Conservation (phyloP, 2,113 vertebrate genomes). For the Colistium nudipinnis region DNA sequence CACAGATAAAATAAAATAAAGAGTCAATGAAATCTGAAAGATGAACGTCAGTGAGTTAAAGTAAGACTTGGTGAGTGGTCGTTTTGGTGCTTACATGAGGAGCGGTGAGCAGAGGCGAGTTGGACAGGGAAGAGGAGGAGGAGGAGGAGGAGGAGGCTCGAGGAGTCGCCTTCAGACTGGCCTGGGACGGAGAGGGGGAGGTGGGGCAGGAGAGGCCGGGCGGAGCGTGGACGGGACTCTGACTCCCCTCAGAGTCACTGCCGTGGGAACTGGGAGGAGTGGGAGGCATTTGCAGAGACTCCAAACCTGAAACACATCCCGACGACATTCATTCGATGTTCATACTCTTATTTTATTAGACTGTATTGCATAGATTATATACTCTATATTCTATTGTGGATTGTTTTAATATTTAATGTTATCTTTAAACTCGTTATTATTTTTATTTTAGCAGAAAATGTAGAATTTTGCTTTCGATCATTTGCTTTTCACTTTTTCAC, state of each 20-base stretch:
- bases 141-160: slow-evolving; percentile 88
- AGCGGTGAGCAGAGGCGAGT: slow-evolving; percentile 95
- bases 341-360: too few species aligned
- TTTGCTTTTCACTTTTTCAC: too few species aligned
- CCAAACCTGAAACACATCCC: slow-evolving; percentile 76
- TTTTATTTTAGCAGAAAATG: too few species aligned
- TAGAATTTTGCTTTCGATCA: too few species aligned
- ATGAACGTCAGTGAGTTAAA: too few species aligned
- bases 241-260: slow-evolving; percentile 95
- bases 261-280: slow-evolving; percentile 97
- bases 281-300: slow-evolving; percentile 92
- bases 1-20: not conserved
- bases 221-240: slow-evolving; percentile 89
- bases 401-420: too few species aligned
- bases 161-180: slow-evolving; percentile 79
- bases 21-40: not conserved
- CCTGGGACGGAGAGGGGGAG: slow-evolving; percentile 83
- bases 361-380: too few species aligned
- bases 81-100: slow-evolving; percentile 84
- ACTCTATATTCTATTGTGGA: too few species aligned
- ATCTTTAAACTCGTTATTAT: too few species aligned
- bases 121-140: slow-evolving; percentile 90
- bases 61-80: too few species aligned
- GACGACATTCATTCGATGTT: too few species aligned
- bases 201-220: slow-evolving; percentile 81